A percentile compares a stretch with the other conserved stretches of the same genome.
Conservation (phyloP, 2,888 invertebrate genomes). For the Parapristionchus giblindavisi region DNA sequence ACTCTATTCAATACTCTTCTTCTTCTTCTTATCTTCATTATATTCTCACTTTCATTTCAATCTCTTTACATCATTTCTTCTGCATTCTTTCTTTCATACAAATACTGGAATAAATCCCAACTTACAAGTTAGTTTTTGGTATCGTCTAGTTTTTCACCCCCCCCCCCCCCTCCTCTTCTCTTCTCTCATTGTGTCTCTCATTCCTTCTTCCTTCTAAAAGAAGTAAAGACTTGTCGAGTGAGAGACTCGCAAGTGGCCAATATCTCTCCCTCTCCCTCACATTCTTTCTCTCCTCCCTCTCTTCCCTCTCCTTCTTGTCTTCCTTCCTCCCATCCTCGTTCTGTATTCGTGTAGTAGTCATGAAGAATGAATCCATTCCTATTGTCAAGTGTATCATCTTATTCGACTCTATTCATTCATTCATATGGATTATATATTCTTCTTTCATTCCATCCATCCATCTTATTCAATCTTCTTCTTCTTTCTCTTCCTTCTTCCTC, state of each 20-base stretch:
- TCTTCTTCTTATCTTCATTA: not conserved
- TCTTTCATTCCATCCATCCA: not conserved
- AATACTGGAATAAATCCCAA: not conserved
- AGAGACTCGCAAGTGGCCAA: too few relatives aligned
- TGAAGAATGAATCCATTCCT: not conserved
- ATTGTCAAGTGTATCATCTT: not conserved
- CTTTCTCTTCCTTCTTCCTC: not conserved
- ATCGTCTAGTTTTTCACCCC: not conserved
- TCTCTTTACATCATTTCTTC: not conserved
- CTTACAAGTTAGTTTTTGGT: not conserved
- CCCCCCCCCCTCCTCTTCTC: not conserved
- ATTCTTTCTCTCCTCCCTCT: not conserved
- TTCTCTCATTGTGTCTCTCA: not conserved
- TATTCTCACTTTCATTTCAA: not conserved
- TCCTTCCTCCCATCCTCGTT: constrained; percentile 6
- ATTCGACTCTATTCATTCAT: not conserved
- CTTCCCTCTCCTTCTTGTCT: constrained; percentile 21
- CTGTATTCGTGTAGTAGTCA: constrained; percentile 2
- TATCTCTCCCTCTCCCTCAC: not conserved
- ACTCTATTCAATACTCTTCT: too few relatives aligned
- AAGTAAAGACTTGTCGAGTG: too few relatives aligned
- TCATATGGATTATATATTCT: not conserved
- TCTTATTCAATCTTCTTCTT: constrained; percentile 7
- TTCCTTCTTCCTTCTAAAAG: too few relatives aligned
- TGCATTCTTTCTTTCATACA: not conserved